phyloP scores from a whole-genome alignment of 1,140 invertebrate genomes.

The Trachymyrmex cornetzi region DNA sequence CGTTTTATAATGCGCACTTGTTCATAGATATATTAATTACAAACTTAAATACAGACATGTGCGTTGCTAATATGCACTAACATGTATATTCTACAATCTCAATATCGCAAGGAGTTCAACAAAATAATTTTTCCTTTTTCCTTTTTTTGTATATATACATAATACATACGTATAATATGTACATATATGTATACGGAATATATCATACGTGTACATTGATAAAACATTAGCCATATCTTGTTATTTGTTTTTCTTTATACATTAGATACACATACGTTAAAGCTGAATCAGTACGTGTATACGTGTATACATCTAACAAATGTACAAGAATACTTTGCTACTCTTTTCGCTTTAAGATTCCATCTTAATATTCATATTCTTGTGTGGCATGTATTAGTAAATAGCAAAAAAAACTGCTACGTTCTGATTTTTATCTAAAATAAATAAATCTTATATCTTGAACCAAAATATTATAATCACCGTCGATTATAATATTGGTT shows the following conservation, averaged over 20 bases:
- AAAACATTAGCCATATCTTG: conserved; percentile 70
- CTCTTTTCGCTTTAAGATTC: neutral
- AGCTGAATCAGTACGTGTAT: conserved; percentile 70
- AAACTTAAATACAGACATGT: conserved; percentile 32
- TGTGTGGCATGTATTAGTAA: conserved; percentile 17
- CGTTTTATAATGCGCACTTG: neutral
- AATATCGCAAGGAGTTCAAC: conserved; percentile 60
- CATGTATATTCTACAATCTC: conserved; percentile 48
- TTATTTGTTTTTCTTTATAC: conserved; percentile 64
- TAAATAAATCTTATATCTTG: neutral
- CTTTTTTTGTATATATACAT: neutral
- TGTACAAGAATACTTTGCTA: conserved; percentile 67
- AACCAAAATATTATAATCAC: conserved; percentile 4
- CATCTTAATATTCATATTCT: conserved; percentile 9
- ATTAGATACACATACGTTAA: conserved; percentile 73
- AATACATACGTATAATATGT: neutral
- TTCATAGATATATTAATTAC: conserved; percentile 55
- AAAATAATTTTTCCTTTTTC: conserved; percentile 26
- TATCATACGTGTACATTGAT: conserved; percentile 49
- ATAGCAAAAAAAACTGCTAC: neutral
- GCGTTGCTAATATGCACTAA: conserved; percentile 30
- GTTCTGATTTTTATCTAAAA: conserved; percentile 10
- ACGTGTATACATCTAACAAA: conserved; percentile 71
- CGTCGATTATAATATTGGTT: conserved; percentile 24
- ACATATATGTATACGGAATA: conserved; percentile 64